phyloP scores from a whole-genome alignment of 1,140 invertebrate species.

The Panagrolaimus sp. region DNA sequence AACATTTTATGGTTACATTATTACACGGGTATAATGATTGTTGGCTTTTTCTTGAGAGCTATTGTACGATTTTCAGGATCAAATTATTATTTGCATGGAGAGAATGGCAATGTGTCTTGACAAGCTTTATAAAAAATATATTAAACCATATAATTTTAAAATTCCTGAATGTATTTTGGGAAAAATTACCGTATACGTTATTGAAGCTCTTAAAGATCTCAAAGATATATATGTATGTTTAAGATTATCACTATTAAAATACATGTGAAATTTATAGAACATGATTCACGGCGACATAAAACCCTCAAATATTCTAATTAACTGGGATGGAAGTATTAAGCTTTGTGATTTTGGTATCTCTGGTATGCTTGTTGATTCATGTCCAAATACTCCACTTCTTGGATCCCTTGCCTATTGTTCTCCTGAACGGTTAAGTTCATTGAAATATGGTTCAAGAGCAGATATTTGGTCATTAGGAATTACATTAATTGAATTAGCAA shows the following conservation, averaged over 20 bases:
- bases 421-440: not conserved
- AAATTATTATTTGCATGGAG: slow-evolving; percentile 71
- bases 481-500: slow-evolving; percentile 65
- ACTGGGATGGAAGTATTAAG: slow-evolving; percentile 77
- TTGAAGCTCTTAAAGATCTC: slow-evolving; percentile 89
- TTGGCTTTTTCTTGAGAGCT: slow-evolving; percentile 63
- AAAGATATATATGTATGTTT: slow-evolving; percentile 70
- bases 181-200: slow-evolving; percentile 91
- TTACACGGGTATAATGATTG: too few species aligned
- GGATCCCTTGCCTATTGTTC: slow-evolving; percentile 99
- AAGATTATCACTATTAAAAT: not conserved
- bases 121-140: slow-evolving; percentile 71
- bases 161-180: slow-evolving; percentile 91
- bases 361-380: slow-evolving; percentile 85
- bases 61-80: slow-evolving; percentile 19
- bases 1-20: slow-evolving; percentile 90
- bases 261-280: slow-evolving; percentile 63
- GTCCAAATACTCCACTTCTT: slow-evolving; percentile 79
- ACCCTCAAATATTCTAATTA: slow-evolving; percentile 63
- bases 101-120: slow-evolving; percentile 96
- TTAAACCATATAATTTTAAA: slow-evolving; percentile 66
- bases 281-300: slow-evolving; percentile 98
- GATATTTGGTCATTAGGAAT: slow-evolving; percentile 95
- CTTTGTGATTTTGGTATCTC: slow-evolving; percentile 99
- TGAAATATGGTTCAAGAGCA: slow-evolving; percentile 78